Evolutionary conservation across 2,113 vertebrate genomes (phyloP).

Genomic region (Leucosticte australis): DNA sequence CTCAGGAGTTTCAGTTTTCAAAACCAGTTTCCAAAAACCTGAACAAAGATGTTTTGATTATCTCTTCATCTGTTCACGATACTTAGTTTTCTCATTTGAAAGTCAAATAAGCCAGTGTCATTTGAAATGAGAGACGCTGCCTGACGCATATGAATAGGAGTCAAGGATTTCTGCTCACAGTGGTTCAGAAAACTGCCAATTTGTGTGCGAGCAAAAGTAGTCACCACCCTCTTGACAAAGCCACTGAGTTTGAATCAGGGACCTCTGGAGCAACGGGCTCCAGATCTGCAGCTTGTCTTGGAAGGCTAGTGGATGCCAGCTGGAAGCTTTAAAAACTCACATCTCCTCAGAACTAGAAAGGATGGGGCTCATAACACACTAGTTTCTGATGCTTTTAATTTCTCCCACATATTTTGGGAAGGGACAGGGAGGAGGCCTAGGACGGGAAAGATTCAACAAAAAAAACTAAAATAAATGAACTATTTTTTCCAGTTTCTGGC

Average conservation of each 20-base stretch:
- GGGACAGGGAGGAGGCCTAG: background rate
- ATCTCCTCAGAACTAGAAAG: background rate
- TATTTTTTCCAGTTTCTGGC: background rate
- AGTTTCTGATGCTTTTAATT: background rate
- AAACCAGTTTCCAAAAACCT: constrained; percentile 55
- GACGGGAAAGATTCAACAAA: background rate
- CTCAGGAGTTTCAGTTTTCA: constrained; percentile 45
- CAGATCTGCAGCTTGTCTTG: background rate
- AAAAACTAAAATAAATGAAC: fast-evolving
- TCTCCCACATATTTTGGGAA: background rate
- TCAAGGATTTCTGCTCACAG: constrained; percentile 7
- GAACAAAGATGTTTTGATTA: constrained; percentile 66
- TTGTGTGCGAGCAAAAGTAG: constrained; percentile 13
- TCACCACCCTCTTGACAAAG: constrained; percentile 8
- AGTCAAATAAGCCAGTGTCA: constrained; percentile 49
- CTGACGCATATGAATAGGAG: constrained; percentile 39
- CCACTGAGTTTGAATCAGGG: background rate
- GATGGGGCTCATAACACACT: background rate
- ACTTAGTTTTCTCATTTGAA: constrained; percentile 62
- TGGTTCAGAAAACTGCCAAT: constrained; percentile 20
- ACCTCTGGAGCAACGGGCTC: background rate
- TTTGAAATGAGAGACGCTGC: constrained; percentile 42
- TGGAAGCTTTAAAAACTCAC: background rate
- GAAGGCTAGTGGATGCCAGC: constrained; percentile 16
- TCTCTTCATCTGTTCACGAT: constrained; percentile 63